Percentiles rank a stretch among this genome's conserved stretches.
Evolutionary conservation across 1,140 invertebrate species (phyloP).

Genomic region (Drosophila yakuba): DNA sequence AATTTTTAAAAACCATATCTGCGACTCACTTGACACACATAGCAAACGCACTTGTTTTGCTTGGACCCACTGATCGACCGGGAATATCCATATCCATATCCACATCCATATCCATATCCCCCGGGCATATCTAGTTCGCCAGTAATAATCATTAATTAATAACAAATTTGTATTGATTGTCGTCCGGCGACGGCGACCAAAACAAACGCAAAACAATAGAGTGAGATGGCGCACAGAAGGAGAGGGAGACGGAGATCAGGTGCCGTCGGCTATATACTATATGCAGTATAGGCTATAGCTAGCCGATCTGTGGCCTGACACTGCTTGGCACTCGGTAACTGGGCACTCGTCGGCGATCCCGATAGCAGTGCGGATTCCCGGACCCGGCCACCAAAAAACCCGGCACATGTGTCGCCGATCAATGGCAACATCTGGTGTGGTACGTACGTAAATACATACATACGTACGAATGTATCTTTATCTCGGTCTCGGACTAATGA

Average conservation of each 20-base stretch:
- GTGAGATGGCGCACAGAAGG: not conserved
- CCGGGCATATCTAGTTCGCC: conserved; percentile 42
- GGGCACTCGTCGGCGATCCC: conserved; percentile 4
- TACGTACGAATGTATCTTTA: not conserved
- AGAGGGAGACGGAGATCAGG: conserved; percentile 33
- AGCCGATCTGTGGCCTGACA: conserved; percentile 49
- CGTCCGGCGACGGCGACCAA: conserved; percentile 10
- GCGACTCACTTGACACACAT: conserved; percentile 34
- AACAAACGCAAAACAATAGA: conserved; percentile 28
- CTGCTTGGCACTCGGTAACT: conserved; percentile 63
- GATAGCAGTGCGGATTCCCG: not conserved
- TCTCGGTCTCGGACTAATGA: conserved; percentile 30
- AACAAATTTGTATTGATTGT: conserved; percentile 41
- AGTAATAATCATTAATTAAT: conserved; percentile 39
- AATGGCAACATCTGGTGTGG: conserved; percentile 52
- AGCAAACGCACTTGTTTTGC: not conserved
- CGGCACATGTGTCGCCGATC: conserved; percentile 42
- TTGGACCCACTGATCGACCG: not conserved
- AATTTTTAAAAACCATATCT: conserved; percentile 4
- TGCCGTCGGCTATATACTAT: conserved; percentile 30
- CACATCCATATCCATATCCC: conserved; percentile 9
- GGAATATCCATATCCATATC: not conserved
- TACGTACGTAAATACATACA: not conserved
- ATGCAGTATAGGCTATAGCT: not conserved
- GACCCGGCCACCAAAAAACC: conserved; percentile 22